phyloP scores from a whole-genome alignment of 2,113 vertebrate species.

The Mobula hypostoma region DNA sequence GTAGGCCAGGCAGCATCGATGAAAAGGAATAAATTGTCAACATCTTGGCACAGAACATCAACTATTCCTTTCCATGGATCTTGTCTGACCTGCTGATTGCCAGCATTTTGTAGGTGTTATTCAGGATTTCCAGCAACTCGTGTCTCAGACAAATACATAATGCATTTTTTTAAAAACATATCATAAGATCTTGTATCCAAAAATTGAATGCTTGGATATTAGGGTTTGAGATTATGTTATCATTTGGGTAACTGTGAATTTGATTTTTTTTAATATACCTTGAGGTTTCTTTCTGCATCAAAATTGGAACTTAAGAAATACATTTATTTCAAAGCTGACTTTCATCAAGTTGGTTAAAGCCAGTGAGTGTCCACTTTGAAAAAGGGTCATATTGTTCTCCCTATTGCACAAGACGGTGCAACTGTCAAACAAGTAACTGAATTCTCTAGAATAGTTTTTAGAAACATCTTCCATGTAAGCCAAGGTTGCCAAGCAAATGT shows the following conservation, averaged over 20 bases:
- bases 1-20: no score
- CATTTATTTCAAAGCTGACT: not conserved
- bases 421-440: not conserved
- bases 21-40: no score
- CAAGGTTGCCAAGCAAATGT: not conserved
- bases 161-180: not conserved
- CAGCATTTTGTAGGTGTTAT: no score
- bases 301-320: not conserved
- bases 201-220: not conserved
- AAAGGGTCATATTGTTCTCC: not conserved
- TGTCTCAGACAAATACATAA: not conserved
- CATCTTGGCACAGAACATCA: no score
- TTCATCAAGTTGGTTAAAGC: not conserved
- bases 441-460: not conserved
- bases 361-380: not conserved
- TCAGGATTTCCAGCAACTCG: no score
- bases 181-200: not conserved
- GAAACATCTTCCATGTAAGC: not conserved
- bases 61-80: no score
- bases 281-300: not conserved
- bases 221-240: not conserved
- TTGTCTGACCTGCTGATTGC: no score
- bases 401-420: not conserved
- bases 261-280: not conserved
- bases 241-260: not conserved